Conservation (phyloP, 1,140 invertebrate genomes). For the Oscheius sp. region DNA sequence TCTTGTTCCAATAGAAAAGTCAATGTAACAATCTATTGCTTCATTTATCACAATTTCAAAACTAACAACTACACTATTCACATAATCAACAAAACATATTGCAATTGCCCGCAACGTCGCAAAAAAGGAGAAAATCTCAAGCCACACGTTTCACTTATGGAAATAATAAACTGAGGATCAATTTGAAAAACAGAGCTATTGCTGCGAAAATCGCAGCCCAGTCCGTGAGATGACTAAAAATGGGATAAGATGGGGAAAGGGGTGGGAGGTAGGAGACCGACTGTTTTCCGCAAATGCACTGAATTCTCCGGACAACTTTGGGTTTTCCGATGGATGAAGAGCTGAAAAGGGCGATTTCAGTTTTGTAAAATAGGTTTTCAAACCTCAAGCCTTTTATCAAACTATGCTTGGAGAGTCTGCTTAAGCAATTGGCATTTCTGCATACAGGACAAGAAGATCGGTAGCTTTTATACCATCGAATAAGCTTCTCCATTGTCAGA, state of each 20-base stretch:
- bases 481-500: conserved; percentile 3
- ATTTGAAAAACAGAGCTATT: not conserved
- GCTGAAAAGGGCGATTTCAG: not conserved
- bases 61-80: conserved; percentile 2
- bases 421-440: not conserved
- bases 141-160: not conserved
- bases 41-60: too few species aligned
- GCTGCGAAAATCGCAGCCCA: conserved; percentile 1
- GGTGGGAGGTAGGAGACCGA: not conserved
- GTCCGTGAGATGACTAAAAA: not conserved
- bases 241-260: not conserved
- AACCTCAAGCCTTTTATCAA: not conserved
- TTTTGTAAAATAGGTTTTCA: not conserved
- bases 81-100: not conserved
- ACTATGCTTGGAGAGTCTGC: not conserved
- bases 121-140: not conserved
- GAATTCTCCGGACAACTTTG: not conserved
- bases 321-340: not conserved
- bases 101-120: not conserved
- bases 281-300: conserved; percentile 1
- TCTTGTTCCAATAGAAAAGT: too few species aligned
- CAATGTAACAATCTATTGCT: too few species aligned
- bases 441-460: not conserved
- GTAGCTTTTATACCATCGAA: not conserved
- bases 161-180: conserved; percentile 5